phyloP scores from a whole-genome alignment of 1,140 invertebrate species.

The Cyrtorhinus lividipennis region DNA sequence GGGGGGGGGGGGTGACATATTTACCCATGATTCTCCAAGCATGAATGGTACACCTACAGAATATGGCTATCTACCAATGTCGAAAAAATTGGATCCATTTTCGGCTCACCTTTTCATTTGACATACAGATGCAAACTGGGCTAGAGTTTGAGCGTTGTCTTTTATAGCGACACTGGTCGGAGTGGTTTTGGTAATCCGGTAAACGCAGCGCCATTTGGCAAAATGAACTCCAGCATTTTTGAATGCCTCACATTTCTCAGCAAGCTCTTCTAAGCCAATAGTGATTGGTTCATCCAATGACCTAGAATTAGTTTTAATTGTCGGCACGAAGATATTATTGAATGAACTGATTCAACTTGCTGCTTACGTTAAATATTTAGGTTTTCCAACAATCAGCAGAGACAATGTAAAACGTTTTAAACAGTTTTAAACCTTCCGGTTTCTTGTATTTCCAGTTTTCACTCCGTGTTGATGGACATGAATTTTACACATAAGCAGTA shows the following conservation, averaged over 20 bases:
- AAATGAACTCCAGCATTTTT: constrained; percentile 10
- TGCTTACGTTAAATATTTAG: too few species aligned
- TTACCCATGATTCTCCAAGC: too few species aligned
- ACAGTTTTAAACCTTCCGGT: too few species aligned
- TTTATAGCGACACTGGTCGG: not conserved
- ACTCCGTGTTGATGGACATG: too few species aligned
- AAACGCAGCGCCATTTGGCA: constrained; percentile 8
- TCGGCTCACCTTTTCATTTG: constrained; percentile 14
- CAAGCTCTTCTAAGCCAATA: not conserved
- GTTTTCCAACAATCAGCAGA: too few species aligned
- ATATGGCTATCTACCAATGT: too few species aligned
- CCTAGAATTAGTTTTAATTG: not conserved
- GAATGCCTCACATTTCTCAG: constrained; percentile 7
- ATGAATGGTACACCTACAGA: too few species aligned
- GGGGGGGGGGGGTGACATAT: too few species aligned
- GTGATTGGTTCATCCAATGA: constrained; percentile 8
- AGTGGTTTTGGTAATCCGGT: not conserved
- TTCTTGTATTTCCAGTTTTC: too few species aligned
- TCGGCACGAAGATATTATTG: not conserved
- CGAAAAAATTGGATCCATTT: too few species aligned
- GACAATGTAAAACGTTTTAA: too few species aligned
- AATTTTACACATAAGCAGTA: too few species aligned
- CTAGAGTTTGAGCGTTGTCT: constrained; percentile 2
- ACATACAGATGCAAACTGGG: constrained; percentile 5
- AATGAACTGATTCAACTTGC: not conserved